These are phyloP conservation scores for Pachycephus smyrnensis DNA, from an alignment of 2,888 invertebrate species.

Conservation along the genomic window DNA sequence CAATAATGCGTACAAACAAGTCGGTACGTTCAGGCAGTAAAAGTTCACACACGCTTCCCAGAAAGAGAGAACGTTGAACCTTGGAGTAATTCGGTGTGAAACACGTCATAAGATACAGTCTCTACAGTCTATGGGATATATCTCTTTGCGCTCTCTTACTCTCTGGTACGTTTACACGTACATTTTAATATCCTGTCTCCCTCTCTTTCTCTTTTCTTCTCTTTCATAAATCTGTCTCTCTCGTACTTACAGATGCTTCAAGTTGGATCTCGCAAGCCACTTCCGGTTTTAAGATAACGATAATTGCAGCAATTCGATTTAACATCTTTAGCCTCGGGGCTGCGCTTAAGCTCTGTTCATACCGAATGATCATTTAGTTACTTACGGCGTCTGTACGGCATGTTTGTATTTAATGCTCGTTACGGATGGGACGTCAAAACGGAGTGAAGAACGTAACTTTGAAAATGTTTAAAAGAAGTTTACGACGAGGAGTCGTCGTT, in stretches of 20 bases:
- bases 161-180: slow-evolving; percentile 9
- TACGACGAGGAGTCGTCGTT: neutral
- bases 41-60: slow-evolving; percentile 12
- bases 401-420: neutral
- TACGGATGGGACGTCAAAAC: neutral
- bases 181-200: slow-evolving; percentile 20
- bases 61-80: slow-evolving; percentile 21
- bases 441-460: neutral
- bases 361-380: neutral
- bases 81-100: slow-evolving; percentile 11
- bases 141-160: slow-evolving; percentile 15
- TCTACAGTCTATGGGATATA: slow-evolving; percentile 5
- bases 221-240: neutral
- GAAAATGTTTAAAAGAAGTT: neutral
- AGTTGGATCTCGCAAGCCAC: neutral
- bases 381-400: neutral
- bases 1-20: neutral
- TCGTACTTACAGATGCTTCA: neutral
- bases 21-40: slow-evolving; percentile 4
- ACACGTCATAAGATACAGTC: slow-evolving; percentile 3
- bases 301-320: neutral
- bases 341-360: neutral
- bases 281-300: neutral
- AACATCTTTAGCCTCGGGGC: neutral
- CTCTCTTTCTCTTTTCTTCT: slow-evolving; percentile 9